Conservation (phyloP, 2,888 invertebrate genomes). For the Megalurothrips usitatus region DNA sequence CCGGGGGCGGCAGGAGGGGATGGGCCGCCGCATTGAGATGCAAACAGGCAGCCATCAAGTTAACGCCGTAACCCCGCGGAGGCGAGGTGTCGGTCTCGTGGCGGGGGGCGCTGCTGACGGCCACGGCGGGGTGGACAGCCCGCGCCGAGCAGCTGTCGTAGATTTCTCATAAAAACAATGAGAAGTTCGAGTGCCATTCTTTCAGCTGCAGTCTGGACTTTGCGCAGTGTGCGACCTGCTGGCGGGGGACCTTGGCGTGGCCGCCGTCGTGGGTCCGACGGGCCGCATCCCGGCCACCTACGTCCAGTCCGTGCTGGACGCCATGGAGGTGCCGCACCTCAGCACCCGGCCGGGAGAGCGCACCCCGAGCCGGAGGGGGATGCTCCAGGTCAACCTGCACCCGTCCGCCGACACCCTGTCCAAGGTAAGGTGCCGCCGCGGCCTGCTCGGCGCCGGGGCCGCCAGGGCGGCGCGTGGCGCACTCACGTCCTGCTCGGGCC, state of each 20-base stretch:
- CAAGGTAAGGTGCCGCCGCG: too few relatives aligned
- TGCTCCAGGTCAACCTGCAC: conserved; percentile 49
- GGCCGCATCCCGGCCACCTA: conserved; percentile 49
- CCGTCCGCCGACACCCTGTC: conserved; percentile 51
- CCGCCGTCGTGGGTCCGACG: conserved; percentile 54
- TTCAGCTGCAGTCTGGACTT: too few relatives aligned
- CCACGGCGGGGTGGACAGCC: background rate
- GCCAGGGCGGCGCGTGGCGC: too few relatives aligned
- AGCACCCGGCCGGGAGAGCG: conserved; percentile 55
- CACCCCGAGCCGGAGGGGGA: conserved; percentile 41
- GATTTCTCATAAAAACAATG: too few relatives aligned
- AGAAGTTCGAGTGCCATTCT: too few relatives aligned
- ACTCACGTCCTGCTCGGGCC: conserved; percentile 33
- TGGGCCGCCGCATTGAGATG: background rate
- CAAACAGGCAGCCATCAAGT: conserved; percentile 7
- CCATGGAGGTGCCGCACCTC: conserved; percentile 54
- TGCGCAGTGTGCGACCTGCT: conserved; percentile 50
- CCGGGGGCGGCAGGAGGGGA: background rate
- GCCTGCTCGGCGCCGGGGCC: too few relatives aligned
- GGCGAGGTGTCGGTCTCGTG: background rate
- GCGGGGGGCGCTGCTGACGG: background rate
- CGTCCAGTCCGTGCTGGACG: conserved; percentile 54
- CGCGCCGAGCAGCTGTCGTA: background rate
- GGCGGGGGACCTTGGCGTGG: conserved; percentile 50
- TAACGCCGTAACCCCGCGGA: conserved; percentile 3